phyloP scores from a whole-genome alignment of 1,140 invertebrate species.

The Trichonephila inaurata region DNA sequence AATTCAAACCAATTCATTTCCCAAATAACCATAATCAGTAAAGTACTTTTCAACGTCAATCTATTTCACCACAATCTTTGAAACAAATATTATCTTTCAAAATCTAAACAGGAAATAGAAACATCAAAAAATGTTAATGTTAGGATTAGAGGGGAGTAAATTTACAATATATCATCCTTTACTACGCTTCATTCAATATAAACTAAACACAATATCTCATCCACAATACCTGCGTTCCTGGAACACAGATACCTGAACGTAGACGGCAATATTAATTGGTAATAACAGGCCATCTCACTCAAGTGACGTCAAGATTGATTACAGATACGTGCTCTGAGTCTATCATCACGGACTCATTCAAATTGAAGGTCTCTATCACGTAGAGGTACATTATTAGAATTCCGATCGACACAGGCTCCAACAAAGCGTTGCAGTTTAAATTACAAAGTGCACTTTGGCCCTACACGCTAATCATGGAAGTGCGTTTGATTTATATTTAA shows the following conservation, averaged over 20 bases:
- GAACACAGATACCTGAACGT: slow-evolving; percentile 17
- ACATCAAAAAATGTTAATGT: too few relatives aligned
- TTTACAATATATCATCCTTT: background rate
- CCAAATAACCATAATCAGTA: too few relatives aligned
- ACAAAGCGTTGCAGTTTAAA: slow-evolving; percentile 75
- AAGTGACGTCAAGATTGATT: slow-evolving; percentile 69
- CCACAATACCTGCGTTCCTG: background rate
- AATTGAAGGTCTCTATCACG: slow-evolving; percentile 73
- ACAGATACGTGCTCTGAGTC: slow-evolving; percentile 55
- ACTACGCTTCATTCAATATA: background rate
- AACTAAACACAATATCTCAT: background rate
- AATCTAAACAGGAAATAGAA: too few relatives aligned
- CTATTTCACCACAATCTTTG: too few relatives aligned
- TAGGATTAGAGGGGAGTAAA: too few relatives aligned
- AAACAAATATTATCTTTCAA: too few relatives aligned
- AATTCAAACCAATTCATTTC: too few relatives aligned
- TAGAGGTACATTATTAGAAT: slow-evolving; percentile 65
- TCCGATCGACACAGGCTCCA: slow-evolving; percentile 57
- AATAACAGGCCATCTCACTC: slow-evolving; percentile 61
- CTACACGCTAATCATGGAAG: background rate
- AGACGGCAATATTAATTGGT: slow-evolving; percentile 66
- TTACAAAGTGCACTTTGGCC: slow-evolving; percentile 71
- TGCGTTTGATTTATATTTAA: slow-evolving; percentile 61
- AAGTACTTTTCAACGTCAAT: too few relatives aligned
- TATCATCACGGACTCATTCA: slow-evolving; percentile 56